Evolutionary conservation across 2,888 invertebrate genomes (phyloP), one percentile per base, ranked within the genome.

Genomic region (Pyrrhosoma nymphula): DNA sequence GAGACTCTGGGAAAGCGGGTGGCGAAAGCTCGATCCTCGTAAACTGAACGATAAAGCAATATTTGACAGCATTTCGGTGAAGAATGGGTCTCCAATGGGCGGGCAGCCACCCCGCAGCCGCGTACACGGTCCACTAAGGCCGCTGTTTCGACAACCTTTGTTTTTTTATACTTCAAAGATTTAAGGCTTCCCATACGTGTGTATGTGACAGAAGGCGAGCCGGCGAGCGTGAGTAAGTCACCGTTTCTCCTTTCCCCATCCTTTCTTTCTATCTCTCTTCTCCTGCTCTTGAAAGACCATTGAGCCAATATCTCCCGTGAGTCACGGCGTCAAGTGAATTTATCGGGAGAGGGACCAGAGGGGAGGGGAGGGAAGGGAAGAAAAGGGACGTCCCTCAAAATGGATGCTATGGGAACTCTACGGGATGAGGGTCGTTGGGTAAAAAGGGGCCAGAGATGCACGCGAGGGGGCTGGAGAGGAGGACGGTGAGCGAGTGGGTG

Each of bases 281-380:
- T 20, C 18, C 47, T 60, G 16, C 88, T 89, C 18, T 55, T 88
- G 26, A 56, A 56, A 26, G 89, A 55, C 89, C 89, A 89, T 56
- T 23, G 89, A 89, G 89, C 55, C 89, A 89, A 89, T 89, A 55
- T 89, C 55, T 89, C 89, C 89, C 89, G 89, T n/a, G 89, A 89
- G 89, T 88, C 88, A 39, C 10, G 55, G 88, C 56, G 26, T 56
- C 89, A 3, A 89, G 56, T 89, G 89, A 55, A 89, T 89, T 89
- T 89, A 89, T 89, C 55, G 89, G 56, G 89, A 26, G 47, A 20
- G 12, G 56, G n/a, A n/a, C 60, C 69, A 20, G 20, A 26, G 12
- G 12, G 26, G 0, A 30, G 75, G 75, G 75, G 69, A 10, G 3
- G 12, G 23, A n/a, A 3, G 75, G 75, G 35, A 26, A 30, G 82